phyloP scores from a whole-genome alignment of 2,113 vertebrate species.

The Spea bombifrons region DNA sequence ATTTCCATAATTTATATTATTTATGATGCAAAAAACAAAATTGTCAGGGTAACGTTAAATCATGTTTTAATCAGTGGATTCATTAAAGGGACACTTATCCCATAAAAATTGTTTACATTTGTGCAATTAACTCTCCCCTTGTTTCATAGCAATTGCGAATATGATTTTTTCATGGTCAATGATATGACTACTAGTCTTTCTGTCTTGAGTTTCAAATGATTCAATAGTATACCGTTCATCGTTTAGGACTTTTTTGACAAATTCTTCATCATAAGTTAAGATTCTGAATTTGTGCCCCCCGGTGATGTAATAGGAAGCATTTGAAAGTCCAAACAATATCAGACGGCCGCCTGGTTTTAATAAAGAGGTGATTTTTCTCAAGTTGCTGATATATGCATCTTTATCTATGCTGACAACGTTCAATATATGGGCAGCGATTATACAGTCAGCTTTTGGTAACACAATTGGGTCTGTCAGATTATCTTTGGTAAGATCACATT shows the following conservation, averaged over 20 bases:
- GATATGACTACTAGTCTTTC: background rate
- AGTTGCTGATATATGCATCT: background rate
- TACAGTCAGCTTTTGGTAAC: background rate
- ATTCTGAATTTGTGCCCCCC: background rate
- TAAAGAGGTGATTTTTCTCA: background rate
- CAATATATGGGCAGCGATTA: background rate
- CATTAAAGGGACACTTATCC: no score
- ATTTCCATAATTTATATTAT: no score
- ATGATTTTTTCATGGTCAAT: background rate
- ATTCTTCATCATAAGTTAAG: no score
- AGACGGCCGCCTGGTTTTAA: background rate
- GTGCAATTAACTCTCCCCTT: no score
- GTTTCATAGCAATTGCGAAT: background rate
- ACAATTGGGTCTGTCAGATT: background rate
- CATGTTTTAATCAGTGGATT: no score
- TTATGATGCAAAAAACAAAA: no score
- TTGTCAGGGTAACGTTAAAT: no score
- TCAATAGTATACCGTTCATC: no score
- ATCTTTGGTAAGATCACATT: background rate
- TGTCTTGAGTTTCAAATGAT: background rate
- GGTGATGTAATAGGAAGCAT: background rate
- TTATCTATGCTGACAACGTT: background rate
- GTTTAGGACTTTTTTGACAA: no score
- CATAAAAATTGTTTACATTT: no score
- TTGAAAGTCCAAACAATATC: background rate